phyloP scores from a whole-genome alignment of 2,888 invertebrate genomes.

The Trissonchulus sp. region DNA sequence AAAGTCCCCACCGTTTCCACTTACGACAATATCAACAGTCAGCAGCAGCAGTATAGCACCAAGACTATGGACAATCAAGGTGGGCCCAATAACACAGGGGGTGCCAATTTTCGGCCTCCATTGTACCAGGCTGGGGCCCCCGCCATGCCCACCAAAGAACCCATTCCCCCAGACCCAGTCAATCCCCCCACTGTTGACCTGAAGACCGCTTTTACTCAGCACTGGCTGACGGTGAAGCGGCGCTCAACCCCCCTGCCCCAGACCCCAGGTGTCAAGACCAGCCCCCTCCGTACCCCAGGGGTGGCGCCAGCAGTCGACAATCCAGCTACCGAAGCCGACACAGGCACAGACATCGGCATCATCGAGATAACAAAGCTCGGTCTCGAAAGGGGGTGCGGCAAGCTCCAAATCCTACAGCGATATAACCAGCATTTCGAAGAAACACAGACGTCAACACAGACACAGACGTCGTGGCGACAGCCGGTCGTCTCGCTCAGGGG shows the following conservation, averaged over 20 bases:
- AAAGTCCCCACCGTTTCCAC: not conserved
- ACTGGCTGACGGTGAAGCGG: not conserved
- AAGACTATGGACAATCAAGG: not conserved
- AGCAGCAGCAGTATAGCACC: not conserved
- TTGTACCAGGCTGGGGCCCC: not conserved
- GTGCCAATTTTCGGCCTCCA: not conserved
- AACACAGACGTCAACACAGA: not conserved
- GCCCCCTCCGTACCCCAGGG: not conserved
- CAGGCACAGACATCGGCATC: not conserved
- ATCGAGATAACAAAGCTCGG: not conserved
- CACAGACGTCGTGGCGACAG: not conserved
- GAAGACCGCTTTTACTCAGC: not conserved
- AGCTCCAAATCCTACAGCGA: not conserved
- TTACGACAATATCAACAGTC: not conserved
- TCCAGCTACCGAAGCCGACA: not conserved
- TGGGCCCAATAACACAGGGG: not conserved
- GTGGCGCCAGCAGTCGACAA: not conserved
- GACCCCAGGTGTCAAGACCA: not conserved
- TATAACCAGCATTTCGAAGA: not conserved
- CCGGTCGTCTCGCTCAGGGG: too few relatives aligned
- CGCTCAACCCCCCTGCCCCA: not conserved
- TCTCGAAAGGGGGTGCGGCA: not conserved
- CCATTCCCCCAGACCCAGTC: not conserved
- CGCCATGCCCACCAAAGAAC: not conserved
- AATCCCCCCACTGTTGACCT: not conserved